Conservation (phyloP, 2,888 invertebrate genomes). For the Ormyrus pomaceus region DNA sequence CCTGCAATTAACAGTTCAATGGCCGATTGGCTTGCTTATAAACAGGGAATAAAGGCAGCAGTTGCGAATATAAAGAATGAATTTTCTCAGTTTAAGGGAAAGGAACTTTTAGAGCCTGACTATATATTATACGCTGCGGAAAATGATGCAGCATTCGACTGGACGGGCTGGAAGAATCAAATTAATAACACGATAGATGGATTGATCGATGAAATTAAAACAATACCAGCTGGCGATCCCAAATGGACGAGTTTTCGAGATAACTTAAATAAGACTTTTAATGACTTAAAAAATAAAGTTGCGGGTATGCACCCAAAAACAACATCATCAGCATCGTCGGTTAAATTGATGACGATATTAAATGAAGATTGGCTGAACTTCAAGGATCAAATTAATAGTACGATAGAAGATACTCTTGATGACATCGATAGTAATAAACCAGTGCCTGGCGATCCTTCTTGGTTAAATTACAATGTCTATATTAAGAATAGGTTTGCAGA, state of each 20-base stretch:
- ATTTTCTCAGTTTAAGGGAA: slow-evolving; percentile 13
- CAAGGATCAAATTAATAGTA: slow-evolving; percentile 54
- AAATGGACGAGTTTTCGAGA: slow-evolving; percentile 32
- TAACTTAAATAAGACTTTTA: slow-evolving; percentile 25
- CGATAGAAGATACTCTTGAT: slow-evolving; percentile 52
- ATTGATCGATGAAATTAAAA: slow-evolving; percentile 28
- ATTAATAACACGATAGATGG: slow-evolving; percentile 47
- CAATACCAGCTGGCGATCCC: neutral
- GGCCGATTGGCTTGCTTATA: slow-evolving; percentile 38
- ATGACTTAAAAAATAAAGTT: slow-evolving; percentile 27
- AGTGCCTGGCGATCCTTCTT: slow-evolving; percentile 56
- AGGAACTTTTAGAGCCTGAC: neutral
- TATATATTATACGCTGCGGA: neutral
- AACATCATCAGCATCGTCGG: neutral
- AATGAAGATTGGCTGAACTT: slow-evolving; percentile 58
- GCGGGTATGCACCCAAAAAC: neutral
- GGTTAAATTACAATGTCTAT: slow-evolving; percentile 41
- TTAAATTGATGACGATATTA: slow-evolving; percentile 35
- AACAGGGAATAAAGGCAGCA: slow-evolving; percentile 29
- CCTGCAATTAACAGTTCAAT: neutral
- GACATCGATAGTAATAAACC: slow-evolving; percentile 56
- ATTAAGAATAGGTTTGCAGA: slow-evolving; percentile 59
- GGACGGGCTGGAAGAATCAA: slow-evolving; percentile 52
- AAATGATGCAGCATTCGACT: slow-evolving; percentile 28
- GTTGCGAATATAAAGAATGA: slow-evolving; percentile 30